Percentiles rank a stretch among this genome's conserved stretches.
These are phyloP conservation scores for Bovichtus diacanthus DNA, from an alignment of 2,797 vertebrate genomes.

Conservation along the genomic window DNA sequence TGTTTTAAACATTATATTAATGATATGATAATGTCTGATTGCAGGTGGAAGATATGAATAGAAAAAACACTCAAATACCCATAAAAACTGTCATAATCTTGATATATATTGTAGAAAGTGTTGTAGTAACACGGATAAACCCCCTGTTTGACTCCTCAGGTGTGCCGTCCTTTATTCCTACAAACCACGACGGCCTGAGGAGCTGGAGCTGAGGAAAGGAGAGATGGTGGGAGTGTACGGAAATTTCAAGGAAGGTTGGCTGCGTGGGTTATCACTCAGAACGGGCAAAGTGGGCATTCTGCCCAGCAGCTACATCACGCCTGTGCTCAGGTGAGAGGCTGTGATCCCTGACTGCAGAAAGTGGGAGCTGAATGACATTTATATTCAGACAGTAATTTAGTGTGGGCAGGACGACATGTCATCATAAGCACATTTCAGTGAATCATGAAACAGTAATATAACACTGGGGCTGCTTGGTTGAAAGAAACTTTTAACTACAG, in stretches of 20 bases:
- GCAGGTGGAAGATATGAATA: conserved; percentile 6
- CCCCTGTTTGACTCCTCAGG: conserved; percentile 74
- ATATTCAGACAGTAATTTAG: conserved; percentile 31
- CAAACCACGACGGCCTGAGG: conserved; percentile 86
- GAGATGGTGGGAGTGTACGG: conserved; percentile 95
- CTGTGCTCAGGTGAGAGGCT: conserved; percentile 91
- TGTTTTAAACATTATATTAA: conserved; percentile 37
- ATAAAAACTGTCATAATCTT: background rate
- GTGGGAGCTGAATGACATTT: conserved; percentile 51
- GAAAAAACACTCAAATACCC: background rate
- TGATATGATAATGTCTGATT: conserved; percentile 24
- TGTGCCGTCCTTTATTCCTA: conserved; percentile 93
- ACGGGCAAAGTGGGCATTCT: conserved; percentile 94
- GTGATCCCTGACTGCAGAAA: conserved; percentile 23
- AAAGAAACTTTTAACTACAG: conserved; percentile 8
- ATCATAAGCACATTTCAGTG: conserved; percentile 15
- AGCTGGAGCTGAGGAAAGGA: conserved; percentile 94
- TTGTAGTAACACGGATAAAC: background rate
- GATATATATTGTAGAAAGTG: background rate
- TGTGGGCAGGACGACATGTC: conserved; percentile 24
- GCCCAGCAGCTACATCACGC: conserved; percentile 91
- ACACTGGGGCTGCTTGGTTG: conserved; percentile 3
- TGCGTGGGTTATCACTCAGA: conserved; percentile 92
- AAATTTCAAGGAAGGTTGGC: conserved; percentile 93
- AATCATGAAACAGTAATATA: conserved; percentile 10